phyloP scores from a whole-genome alignment of 2,113 vertebrate genomes.

The Irena cyanogastra region DNA sequence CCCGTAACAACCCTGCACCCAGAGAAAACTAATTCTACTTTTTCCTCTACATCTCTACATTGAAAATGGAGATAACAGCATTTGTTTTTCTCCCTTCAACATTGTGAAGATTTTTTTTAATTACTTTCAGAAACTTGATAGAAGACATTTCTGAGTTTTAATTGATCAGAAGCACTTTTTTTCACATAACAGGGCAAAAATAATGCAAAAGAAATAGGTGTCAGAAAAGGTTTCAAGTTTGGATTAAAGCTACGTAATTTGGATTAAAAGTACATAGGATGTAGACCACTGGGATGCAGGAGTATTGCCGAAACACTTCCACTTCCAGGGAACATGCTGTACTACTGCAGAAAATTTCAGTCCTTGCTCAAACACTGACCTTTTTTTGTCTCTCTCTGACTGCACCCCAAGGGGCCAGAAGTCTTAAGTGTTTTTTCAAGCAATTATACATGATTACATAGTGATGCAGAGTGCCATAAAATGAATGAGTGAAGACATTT shows the following conservation, averaged over 20 bases:
- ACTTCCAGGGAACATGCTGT: background rate
- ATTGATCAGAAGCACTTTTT: background rate
- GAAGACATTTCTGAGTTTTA: background rate
- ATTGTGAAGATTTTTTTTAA: background rate
- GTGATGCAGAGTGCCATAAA: slow-evolving; percentile 21
- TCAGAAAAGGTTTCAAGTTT: background rate
- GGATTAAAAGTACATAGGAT: background rate
- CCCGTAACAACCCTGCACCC: background rate
- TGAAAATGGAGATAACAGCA: background rate
- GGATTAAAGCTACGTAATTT: background rate
- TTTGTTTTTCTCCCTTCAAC: background rate
- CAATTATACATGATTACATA: slow-evolving; percentile 41
- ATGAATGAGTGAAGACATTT: slow-evolving; percentile 42
- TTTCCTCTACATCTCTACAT: background rate
- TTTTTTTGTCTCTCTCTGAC: background rate
- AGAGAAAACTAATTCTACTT: background rate
- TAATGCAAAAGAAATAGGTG: background rate
- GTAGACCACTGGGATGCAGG: background rate
- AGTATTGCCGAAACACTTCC: background rate
- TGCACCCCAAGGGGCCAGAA: slow-evolving; percentile 13
- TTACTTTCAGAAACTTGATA: background rate
- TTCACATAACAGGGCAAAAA: background rate
- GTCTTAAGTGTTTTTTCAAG: slow-evolving; percentile 29
- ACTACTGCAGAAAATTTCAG: background rate
- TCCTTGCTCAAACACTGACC: background rate